Base-by-base conservation (phyloP, 1,140 invertebrate genomes). In the Meteorus sp. region DNA sequence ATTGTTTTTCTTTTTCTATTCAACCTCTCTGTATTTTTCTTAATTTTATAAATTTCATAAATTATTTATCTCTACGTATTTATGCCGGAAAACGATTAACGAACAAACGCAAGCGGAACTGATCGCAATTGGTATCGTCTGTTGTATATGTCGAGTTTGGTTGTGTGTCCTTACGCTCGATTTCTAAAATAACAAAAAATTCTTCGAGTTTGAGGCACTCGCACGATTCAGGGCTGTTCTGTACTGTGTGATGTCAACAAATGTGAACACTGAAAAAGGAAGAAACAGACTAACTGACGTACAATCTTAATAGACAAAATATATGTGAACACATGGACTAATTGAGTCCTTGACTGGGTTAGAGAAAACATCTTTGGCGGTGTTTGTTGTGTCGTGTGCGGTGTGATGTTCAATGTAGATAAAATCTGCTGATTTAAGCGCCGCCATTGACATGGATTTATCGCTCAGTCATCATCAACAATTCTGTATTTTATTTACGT, bases 181-280 rank as follows among this genome's bases (percentile, higher is more conserved):
- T 78, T 78, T 78, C 76, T 77, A 77, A 78, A 73, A 60, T 56
- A 31, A 54, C 61, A 72, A 70, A 73, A 57, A 62, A 66, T 63
- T 59, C 11, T n/a, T 43, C 59, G 63, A 66, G 66, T 59, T 67
- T 64, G 69, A 67, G n/a, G n/a, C n/a, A n/a, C n/a, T n/a, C 65
- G 62, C 39, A 67, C 63, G 61, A 57, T 33, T 44, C 66, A 67
- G 65, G 67, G 71, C 50, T 72, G 67, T n/a, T n/a, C n/a, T n/a
- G n/a, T 43, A 19, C 2, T 13, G 9, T 43, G 13, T 47, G 19
- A 11, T 47, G 19, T 2, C 20, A 47, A 47, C 19, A 29, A n/a
- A n/a, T n/a, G n/a, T n/a, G n/a, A n/a, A n/a, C n/a, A n/a, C n/a
- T n/a, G n/a, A n/a, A n/a, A n/a, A n/a, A n/a, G n/a, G n/a, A n/a